Conservation (phyloP, 2,888 invertebrate species). For the Stenurella melanura region DNA sequence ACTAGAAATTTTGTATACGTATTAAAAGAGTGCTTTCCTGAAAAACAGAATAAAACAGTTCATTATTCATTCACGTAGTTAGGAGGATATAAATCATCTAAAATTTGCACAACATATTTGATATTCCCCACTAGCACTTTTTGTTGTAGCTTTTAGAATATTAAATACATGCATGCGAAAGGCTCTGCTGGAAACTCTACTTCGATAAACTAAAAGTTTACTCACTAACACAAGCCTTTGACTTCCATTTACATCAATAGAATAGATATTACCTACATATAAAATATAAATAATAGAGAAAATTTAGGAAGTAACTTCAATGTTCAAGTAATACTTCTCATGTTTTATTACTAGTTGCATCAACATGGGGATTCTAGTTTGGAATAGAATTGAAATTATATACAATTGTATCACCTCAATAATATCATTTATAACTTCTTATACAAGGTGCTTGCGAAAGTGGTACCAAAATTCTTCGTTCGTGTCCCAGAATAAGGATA, state of each 20-base stretch:
- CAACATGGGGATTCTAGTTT: too few species aligned
- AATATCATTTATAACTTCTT: too few species aligned
- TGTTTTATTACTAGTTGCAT: neutral
- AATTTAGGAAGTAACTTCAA: neutral
- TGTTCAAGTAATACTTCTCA: neutral
- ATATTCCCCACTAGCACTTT: constrained; percentile 23
- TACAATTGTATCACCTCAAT: too few species aligned
- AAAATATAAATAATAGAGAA: neutral
- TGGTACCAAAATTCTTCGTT: too few species aligned
- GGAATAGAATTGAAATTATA: too few species aligned
- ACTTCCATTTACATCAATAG: constrained; percentile 21
- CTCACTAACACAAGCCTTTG: neutral
- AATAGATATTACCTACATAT: constrained; percentile 8
- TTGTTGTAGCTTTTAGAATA: constrained; percentile 35
- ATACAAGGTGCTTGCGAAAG: too few species aligned
- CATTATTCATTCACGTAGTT: constrained; percentile 18
- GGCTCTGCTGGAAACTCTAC: constrained; percentile 14
- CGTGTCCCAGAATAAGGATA: too few species aligned
- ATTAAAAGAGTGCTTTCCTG: neutral
- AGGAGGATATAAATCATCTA: constrained; percentile 28
- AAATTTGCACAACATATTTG: constrained; percentile 36
- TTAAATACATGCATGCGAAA: constrained; percentile 27
- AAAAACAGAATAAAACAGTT: neutral
- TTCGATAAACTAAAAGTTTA: constrained; percentile 10
- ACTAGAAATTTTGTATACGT: neutral